phyloP scores from a whole-genome alignment of 2,797 vertebrate species.

The Antennarius maculatus region DNA sequence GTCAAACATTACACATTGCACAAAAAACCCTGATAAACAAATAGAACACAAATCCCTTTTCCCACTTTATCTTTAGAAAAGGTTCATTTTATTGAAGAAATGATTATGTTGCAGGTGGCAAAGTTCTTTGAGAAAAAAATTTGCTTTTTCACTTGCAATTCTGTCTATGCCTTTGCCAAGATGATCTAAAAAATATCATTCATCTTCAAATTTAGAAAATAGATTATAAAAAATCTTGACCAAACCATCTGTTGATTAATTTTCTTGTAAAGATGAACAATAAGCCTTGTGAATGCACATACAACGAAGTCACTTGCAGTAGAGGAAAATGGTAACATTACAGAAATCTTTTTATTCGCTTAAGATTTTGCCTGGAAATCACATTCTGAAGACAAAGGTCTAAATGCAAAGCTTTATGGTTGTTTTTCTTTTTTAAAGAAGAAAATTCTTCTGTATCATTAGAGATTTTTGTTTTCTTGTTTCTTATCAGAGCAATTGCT shows the following conservation, averaged over 20 bases:
- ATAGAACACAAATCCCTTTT: background rate
- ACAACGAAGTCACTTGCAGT: too few species aligned
- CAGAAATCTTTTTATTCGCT: background rate
- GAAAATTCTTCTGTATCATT: background rate
- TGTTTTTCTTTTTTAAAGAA: background rate
- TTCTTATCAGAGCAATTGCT: background rate
- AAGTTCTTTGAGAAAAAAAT: background rate
- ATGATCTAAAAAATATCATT: background rate
- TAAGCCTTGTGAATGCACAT: background rate
- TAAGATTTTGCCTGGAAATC: background rate
- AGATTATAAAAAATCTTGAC: slow-evolving; percentile 1
- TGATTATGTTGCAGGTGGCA: slow-evolving; percentile 8
- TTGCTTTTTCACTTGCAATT: background rate
- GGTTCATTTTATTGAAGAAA: slow-evolving; percentile 13
- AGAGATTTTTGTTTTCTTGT: background rate
- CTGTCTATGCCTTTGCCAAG: background rate
- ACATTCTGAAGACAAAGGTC: background rate
- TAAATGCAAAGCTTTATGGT: background rate
- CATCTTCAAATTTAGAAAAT: background rate
- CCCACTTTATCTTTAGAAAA: background rate
- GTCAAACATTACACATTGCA: too few species aligned
- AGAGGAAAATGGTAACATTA: background rate
- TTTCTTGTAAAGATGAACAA: background rate
- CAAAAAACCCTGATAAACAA: too few species aligned
- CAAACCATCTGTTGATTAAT: background rate